phyloP scores from a whole-genome alignment of 2,888 invertebrate species.

The Listrodromus nycthemerus region DNA sequence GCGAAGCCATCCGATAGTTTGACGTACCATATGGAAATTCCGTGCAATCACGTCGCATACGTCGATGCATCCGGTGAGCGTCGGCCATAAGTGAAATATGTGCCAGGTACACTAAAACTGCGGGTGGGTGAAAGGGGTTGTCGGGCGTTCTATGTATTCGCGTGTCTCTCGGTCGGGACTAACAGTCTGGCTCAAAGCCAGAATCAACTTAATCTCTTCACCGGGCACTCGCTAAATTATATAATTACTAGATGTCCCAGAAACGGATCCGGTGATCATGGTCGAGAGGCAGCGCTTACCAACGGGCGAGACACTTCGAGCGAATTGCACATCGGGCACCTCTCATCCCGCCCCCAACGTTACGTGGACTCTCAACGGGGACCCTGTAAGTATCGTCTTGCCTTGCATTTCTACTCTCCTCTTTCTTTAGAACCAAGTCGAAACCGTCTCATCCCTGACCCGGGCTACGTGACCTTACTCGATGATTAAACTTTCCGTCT shows the following conservation, averaged over 20 bases:
- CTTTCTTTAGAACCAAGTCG: conserved; percentile 19
- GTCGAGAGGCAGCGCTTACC: conserved; percentile 80
- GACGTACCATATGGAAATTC: conserved; percentile 14
- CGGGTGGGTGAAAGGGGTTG: neutral
- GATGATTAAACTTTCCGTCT: conserved; percentile 76
- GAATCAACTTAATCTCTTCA: conserved; percentile 74
- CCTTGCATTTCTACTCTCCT: conserved; percentile 42
- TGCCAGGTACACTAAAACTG: neutral
- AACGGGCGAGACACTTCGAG: conserved; percentile 79
- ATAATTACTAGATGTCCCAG: conserved; percentile 82
- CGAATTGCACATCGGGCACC: conserved; percentile 82
- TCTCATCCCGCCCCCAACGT: conserved; percentile 81
- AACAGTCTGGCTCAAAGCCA: conserved; percentile 73
- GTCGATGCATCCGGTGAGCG: neutral
- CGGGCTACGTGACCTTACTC: conserved; percentile 78
- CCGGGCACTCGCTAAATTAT: conserved; percentile 73
- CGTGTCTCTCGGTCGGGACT: conserved; percentile 15
- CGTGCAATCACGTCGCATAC: conserved; percentile 9
- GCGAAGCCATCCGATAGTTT: conserved; percentile 3
- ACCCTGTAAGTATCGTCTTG: conserved; percentile 79
- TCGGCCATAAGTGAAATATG: conserved; percentile 11
- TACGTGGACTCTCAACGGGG: conserved; percentile 82
- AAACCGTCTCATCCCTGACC: conserved; percentile 35
- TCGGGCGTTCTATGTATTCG: conserved; percentile 24
- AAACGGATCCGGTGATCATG: conserved; percentile 80